Conservation (phyloP, 2,888 invertebrate genomes). For the Cinara cedri region DNA sequence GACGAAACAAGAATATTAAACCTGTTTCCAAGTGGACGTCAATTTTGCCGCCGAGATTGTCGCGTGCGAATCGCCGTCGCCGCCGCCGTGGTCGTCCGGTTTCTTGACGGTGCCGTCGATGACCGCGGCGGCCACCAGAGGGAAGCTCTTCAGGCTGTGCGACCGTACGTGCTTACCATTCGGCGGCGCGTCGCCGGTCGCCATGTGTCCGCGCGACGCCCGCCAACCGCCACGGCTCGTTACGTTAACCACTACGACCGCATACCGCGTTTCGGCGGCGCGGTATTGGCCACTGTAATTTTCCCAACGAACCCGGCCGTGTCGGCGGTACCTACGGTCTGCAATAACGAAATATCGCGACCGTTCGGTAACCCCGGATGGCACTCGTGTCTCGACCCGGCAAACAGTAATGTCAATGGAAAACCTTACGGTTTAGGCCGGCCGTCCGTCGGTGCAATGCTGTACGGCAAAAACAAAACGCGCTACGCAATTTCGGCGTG, state of each 20-base stretch:
- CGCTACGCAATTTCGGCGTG: too few species aligned
- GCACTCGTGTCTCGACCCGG: too few species aligned
- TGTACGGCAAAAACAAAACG: too few species aligned
- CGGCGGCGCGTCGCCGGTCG: not conserved
- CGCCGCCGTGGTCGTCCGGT: not conserved
- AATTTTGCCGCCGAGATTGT: not conserved
- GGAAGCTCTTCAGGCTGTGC: constrained; percentile 41
- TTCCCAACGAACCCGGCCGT: too few species aligned
- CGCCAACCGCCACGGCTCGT: not conserved
- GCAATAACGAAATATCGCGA: too few species aligned
- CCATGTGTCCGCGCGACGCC: not conserved
- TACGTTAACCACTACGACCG: not conserved
- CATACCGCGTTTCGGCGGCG: not conserved
- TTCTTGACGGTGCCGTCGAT: not conserved
- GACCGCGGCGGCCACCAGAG: constrained; percentile 5
- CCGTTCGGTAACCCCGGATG: too few species aligned
- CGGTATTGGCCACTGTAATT: too few species aligned
- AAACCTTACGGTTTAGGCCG: too few species aligned
- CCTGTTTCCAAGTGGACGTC: constrained; percentile 51
- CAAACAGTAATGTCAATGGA: too few species aligned
- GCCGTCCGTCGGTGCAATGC: too few species aligned
- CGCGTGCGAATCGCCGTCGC: not conserved
- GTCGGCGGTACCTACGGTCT: too few species aligned
- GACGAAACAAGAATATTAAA: too few species aligned
- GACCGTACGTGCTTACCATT: constrained; percentile 43